Evolutionary conservation across 2,113 vertebrate species (phyloP).

Genomic region (Himantopus leucocephalus): DNA sequence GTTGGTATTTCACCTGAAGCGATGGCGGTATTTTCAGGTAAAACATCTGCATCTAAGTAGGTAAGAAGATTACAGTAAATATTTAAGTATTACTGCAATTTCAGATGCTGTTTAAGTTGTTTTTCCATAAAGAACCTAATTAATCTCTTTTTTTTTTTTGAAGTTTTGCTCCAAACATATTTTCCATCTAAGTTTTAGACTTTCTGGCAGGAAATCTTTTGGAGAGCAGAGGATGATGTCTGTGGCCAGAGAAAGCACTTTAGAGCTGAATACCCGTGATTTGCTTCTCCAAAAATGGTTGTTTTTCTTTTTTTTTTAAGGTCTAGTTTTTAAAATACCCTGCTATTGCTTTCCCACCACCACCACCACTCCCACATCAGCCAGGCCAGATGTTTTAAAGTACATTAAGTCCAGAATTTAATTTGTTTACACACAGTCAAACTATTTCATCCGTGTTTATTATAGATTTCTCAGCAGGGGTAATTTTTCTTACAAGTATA

Average conservation of each 20-base stretch:
- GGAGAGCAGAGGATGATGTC: neutral
- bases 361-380: conserved; percentile 16
- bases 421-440: conserved; percentile 54
- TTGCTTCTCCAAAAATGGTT: neutral
- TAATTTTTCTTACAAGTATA: neutral
- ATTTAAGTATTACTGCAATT: neutral
- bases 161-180: neutral
- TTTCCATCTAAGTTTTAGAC: neutral
- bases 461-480: conserved; percentile 35
- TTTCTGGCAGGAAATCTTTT: neutral
- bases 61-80: neutral
- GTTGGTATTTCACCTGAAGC: conserved; percentile 65
- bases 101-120: neutral
- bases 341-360: conserved; percentile 39
- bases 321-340: conserved; percentile 14
- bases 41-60: conserved; percentile 70
- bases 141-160: neutral
- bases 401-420: conserved; percentile 46
- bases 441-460: conserved; percentile 50
- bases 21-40: neutral
- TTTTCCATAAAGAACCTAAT: neutral
- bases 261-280: neutral
- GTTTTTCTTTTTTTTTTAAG: neutral
- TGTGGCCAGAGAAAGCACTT: conserved; percentile 11
- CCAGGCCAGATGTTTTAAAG: conserved; percentile 53